A percentile compares a stretch with the other conserved stretches of the same genome.
These are phyloP conservation scores for Rhodophaea formosa DNA, from an alignment of 2,888 invertebrate species.

Conservation along the genomic window DNA sequence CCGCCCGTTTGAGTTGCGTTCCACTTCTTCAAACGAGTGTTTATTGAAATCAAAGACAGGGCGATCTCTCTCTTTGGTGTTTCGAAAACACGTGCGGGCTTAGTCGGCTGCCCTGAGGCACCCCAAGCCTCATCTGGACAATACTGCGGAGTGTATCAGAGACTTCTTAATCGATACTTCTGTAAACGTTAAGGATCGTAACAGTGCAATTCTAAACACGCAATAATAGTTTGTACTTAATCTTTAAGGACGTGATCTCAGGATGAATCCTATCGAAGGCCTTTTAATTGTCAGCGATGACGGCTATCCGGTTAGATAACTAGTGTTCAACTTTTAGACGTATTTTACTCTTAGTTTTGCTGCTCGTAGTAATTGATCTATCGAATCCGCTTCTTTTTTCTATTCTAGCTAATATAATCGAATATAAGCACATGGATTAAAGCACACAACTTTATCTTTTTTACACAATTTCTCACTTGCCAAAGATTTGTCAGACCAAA, in stretches of 20 bases:
- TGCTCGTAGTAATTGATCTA: slow-evolving; percentile 64
- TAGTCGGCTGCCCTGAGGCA: slow-evolving; percentile 59
- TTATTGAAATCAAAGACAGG: slow-evolving; percentile 36
- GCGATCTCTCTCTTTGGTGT: slow-evolving; percentile 36
- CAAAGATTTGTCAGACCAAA: slow-evolving; percentile 71
- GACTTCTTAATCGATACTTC: slow-evolving; percentile 50
- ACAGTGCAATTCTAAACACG: slow-evolving; percentile 78
- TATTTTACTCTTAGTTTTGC: slow-evolving; percentile 70
- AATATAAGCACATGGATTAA: slow-evolving; percentile 58
- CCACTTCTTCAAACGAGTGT: slow-evolving; percentile 29
- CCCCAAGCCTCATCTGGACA: slow-evolving; percentile 55
- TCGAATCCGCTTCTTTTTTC: slow-evolving; percentile 57
- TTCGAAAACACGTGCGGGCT: slow-evolving; percentile 45
- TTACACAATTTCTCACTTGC: slow-evolving; percentile 68
- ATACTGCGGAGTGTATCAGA: slow-evolving; percentile 62
- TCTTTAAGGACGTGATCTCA: slow-evolving; percentile 79
- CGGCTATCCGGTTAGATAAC: slow-evolving; percentile 64
- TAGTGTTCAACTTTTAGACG: slow-evolving; percentile 62
- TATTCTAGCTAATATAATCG: slow-evolving; percentile 59
- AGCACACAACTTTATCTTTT: slow-evolving; percentile 65
- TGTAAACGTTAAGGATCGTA: slow-evolving; percentile 47
- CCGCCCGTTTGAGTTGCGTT: slow-evolving; percentile 65
- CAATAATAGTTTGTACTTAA: slow-evolving; percentile 79
- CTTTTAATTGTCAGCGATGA: slow-evolving; percentile 64
- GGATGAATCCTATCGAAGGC: slow-evolving; percentile 75